Base-by-base conservation (phyloP, 30 jellyfish, hydroid and myxozoan species). In the Pseudorhiza aurosa region DNA sequence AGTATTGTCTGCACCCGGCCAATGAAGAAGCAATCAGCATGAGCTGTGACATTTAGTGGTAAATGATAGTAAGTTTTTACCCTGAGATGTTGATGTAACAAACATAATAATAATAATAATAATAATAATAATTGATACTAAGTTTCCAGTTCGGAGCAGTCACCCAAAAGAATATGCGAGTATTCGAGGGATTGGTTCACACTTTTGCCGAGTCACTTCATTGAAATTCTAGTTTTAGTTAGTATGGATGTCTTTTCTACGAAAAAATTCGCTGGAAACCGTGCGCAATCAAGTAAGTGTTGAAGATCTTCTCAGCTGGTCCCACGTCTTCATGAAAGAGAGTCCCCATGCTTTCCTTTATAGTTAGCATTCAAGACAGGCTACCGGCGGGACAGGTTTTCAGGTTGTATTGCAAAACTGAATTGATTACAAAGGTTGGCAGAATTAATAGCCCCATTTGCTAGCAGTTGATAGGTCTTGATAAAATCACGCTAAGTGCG, bases 161-260 rank as follows among this genome's bases (percentile, higher is more conserved):
- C n/a, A 17, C n/a, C 65, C 65, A 12, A 5, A 5, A 5, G 22
- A 22, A n/a, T 4, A 50, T 50, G 22, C 65, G 29, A 7, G 65
- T 50, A 50, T 50, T 50, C n/a, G 65, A 50, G 65, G 65, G 29
- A 50, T 50, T 50, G 22, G 22, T 50, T 50, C 65, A 50, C 22
- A 50, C 65, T 5, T 50, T 50, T 22, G 65, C 29, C n/a, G 65
- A 50, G 7, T 22, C 65, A 6, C n/a, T 50, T n/a, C 4, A 50
- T 9, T 50, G 65, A 50, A 50, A 50, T 50, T 50, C n/a, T 50
- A 50, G 8, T 50, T 17, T n/a, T 50, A 50, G 65, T n/a, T 50
- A 50, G 29, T 50, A 50, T 50, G 65, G 65, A 5, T 50, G 29
- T 8, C 65, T 50, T 50, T 9, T 50, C 65, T 50, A 50, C n/a